These are phyloP conservation scores for Mechanitis mazaeus DNA, from an alignment of 2,888 invertebrate species.

Conservation along the genomic window DNA sequence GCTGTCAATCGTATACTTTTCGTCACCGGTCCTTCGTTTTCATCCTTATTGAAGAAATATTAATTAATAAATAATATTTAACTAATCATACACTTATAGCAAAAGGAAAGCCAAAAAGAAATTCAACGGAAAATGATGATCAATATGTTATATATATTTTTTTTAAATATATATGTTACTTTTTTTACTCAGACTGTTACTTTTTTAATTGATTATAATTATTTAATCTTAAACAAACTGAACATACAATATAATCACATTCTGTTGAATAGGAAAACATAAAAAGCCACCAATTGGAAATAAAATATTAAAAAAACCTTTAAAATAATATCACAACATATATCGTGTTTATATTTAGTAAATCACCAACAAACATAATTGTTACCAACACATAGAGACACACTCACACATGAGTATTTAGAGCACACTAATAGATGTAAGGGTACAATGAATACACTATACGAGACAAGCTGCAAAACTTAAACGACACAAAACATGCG, in stretches of 20 bases:
- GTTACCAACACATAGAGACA: not conserved
- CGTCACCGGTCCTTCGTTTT: conserved; percentile 98
- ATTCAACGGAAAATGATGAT: not conserved
- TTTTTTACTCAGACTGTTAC: too few relatives aligned
- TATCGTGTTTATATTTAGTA: not conserved
- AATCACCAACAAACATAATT: not conserved
- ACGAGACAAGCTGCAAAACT: conserved; percentile 2
- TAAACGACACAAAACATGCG: conserved; percentile 7
- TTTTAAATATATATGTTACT: too few relatives aligned
- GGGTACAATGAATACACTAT: too few relatives aligned
- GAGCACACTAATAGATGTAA: not conserved
- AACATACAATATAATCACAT: not conserved
- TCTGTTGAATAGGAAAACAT: conserved; percentile 7
- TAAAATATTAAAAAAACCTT: not conserved
- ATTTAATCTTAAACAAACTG: too few relatives aligned
- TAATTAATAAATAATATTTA: conserved; percentile 14
- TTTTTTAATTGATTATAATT: too few relatives aligned
- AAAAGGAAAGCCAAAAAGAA: conserved; percentile 12
- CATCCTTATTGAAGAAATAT: conserved; percentile 82
- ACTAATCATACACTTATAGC: conserved; percentile 16
- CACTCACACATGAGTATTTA: not conserved
- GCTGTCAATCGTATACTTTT: conserved; percentile 98
- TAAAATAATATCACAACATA: conserved; percentile 3
- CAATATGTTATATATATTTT: too few relatives aligned
- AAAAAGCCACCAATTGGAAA: conserved; percentile 15